Percentiles rank a stretch among this genome's conserved stretches.
Evolutionary conservation across 2,113 vertebrate genomes (phyloP).

Genomic region (Ceyx cyanopectus): DNA sequence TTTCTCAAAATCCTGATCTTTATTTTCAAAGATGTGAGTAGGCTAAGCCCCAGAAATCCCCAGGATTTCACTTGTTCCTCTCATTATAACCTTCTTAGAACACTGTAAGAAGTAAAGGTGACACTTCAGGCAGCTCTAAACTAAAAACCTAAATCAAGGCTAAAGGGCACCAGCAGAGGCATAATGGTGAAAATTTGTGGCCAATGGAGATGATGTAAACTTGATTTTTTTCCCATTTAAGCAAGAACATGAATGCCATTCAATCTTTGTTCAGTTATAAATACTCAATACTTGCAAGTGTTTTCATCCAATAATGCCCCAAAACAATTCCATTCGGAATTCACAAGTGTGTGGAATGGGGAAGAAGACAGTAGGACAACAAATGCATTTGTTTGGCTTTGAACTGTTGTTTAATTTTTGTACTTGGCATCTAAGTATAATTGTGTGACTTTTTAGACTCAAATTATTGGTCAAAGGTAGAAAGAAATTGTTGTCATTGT

Average conservation of each 20-base stretch:
- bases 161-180: not conserved
- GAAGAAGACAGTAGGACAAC: not conserved
- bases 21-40: not conserved
- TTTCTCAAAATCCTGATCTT: not conserved
- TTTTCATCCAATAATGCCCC: not conserved
- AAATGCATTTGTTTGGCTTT: not conserved
- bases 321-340: not conserved
- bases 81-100: not conserved
- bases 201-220: not conserved
- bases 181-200: not conserved
- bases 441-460: not conserved
- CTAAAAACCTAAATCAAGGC: not conserved
- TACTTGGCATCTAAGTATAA: not conserved
- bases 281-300: not conserved
- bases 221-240: not conserved
- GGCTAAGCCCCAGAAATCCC: not conserved
- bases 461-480: not conserved
- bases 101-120: not conserved
- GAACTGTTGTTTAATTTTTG: not conserved
- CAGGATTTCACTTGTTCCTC: not conserved
- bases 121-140: not conserved
- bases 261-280: not conserved
- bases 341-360: not conserved
- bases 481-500: not conserved
- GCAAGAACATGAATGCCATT: not conserved